Percentiles rank a stretch among this genome's conserved stretches.
phyloP scores from a whole-genome alignment of 2,888 invertebrate genomes.

The Serrognathus titanus region DNA sequence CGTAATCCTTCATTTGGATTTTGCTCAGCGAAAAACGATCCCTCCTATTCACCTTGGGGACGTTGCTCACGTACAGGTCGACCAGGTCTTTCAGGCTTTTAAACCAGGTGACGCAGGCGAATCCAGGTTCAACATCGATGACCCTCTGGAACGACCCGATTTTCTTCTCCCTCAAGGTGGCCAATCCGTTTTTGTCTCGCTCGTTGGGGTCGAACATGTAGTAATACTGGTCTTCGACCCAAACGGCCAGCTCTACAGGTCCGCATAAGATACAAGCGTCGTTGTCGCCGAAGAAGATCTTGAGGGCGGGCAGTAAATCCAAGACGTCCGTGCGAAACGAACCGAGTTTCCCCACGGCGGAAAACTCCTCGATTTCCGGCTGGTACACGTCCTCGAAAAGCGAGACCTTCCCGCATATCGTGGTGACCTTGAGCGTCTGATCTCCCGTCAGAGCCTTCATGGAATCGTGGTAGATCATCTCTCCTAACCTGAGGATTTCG shows the following conservation, averaged over 20 bases:
- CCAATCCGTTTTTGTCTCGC: slow-evolving; percentile 40
- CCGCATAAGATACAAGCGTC: slow-evolving; percentile 45
- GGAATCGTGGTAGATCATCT: slow-evolving; percentile 40
- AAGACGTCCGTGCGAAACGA: slow-evolving; percentile 37
- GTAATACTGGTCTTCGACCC: slow-evolving; percentile 45
- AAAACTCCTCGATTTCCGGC: slow-evolving; percentile 38
- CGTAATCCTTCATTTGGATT: slow-evolving; percentile 40
- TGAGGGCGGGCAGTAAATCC: slow-evolving; percentile 41
- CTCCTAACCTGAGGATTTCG: slow-evolving; percentile 44
- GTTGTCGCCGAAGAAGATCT: slow-evolving; percentile 41
- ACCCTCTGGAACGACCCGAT: slow-evolving; percentile 30
- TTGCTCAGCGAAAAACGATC: slow-evolving; percentile 42
- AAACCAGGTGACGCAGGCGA: slow-evolving; percentile 47
- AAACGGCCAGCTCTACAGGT: slow-evolving; percentile 45
- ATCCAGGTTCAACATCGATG: slow-evolving; percentile 33
- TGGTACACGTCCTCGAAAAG: slow-evolving; percentile 34
- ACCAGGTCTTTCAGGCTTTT: slow-evolving; percentile 40
- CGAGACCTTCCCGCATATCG: slow-evolving; percentile 29
- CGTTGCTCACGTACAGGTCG: slow-evolving; percentile 43
- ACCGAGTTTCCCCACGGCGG: slow-evolving; percentile 42
- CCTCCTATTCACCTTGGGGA: slow-evolving; percentile 33
- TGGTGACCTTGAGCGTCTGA: slow-evolving; percentile 20
- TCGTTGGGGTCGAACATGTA: slow-evolving; percentile 51
- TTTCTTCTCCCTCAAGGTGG: slow-evolving; percentile 23
- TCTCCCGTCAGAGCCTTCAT: slow-evolving; percentile 28